These are phyloP conservation scores for Tragulus kanchil DNA, from an alignment of 2,113 vertebrate genomes.

Conservation along the genomic window DNA sequence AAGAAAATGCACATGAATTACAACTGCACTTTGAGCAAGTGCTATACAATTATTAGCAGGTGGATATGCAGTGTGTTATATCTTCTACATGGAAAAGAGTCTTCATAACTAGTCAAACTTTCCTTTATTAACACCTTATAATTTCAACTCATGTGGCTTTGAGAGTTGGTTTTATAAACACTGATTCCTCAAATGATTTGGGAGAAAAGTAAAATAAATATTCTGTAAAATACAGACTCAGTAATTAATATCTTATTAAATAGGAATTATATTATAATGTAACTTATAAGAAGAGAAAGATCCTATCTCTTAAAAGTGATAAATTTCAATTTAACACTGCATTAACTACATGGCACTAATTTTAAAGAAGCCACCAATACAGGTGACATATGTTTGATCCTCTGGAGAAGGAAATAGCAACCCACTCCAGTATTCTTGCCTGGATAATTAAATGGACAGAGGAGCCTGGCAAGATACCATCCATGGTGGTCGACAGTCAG, in stretches of 20 bases:
- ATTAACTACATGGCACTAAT: not conserved
- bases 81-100: not conserved
- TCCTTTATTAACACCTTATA: not conserved
- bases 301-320: not conserved
- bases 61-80: not conserved
- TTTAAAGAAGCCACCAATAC: no score
- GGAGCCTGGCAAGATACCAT: not conserved
- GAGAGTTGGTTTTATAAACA: not conserved
- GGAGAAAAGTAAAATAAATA: not conserved
- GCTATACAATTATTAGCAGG: constrained; percentile 6
- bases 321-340: constrained; percentile 36
- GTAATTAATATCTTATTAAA: constrained; percentile 7
- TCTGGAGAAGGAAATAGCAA: not conserved
- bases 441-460: not conserved
- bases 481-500: not conserved
- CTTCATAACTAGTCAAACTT: not conserved
- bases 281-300: not conserved
- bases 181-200: not conserved
- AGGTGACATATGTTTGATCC: not conserved
- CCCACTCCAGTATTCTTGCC: not conserved
- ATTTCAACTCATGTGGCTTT: constrained; percentile 49
- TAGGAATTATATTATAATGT: not conserved
- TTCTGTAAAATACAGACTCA: not conserved
- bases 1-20: constrained; percentile 3
- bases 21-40: not conserved